Evolutionary conservation across 2,888 invertebrate species (phyloP).

Genomic region (Drosophila prostipennis): DNA sequence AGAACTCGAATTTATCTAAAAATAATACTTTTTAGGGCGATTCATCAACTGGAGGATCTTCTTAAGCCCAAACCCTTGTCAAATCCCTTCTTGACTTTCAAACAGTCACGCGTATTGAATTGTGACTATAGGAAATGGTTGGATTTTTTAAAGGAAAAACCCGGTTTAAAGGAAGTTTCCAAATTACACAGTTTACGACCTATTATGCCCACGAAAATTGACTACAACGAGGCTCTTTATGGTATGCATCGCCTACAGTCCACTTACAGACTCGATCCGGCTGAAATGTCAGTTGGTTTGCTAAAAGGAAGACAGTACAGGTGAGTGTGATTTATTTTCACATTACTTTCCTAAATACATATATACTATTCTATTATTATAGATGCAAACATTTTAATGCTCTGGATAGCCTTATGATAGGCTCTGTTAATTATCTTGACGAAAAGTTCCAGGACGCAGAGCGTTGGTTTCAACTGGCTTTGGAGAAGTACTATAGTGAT

Average conservation of each 20-base stretch:
- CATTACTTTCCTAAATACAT: neutral
- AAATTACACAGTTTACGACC: neutral
- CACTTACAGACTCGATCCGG: conserved; percentile 20
- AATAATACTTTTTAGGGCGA: conserved; percentile 1
- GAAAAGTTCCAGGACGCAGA: conserved; percentile 3
- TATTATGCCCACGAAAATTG: conserved; percentile 9
- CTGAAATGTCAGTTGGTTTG: conserved; percentile 29
- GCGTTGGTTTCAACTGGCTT: conserved; percentile 25
- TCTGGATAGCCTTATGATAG: conserved; percentile 14
- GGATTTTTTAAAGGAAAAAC: neutral
- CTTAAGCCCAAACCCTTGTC: too few species aligned
- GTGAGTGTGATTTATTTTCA: neutral
- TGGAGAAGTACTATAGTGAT: conserved; percentile 2
- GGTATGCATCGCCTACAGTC: conserved; percentile 21
- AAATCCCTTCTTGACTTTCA: neutral
- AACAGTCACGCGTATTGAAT: conserved; percentile 5
- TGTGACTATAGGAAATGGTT: conserved; percentile 8
- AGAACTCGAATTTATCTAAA: neutral
- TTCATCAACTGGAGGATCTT: neutral
- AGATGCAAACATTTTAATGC: conserved; percentile 9
- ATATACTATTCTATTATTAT: neutral
- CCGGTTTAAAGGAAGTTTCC: neutral
- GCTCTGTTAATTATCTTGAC: neutral
- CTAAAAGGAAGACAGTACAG: conserved; percentile 5
- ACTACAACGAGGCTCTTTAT: conserved; percentile 4